These are phyloP conservation scores for Capitella teleta DNA, from an alignment of 1,140 invertebrate species.

Conservation along the genomic window DNA sequence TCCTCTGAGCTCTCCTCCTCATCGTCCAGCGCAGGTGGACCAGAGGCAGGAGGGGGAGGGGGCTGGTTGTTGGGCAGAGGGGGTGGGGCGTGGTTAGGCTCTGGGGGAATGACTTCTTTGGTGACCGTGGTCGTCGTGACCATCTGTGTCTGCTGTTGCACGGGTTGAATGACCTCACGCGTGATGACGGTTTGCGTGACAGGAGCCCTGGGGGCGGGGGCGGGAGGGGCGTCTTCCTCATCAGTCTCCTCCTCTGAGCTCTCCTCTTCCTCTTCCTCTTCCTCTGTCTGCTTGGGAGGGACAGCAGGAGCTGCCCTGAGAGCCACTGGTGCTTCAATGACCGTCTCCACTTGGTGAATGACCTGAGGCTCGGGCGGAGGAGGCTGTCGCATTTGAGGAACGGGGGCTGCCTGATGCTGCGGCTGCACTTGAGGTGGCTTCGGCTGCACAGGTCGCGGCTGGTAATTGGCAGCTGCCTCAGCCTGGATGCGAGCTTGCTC, in stretches of 20 bases:
- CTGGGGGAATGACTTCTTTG: no score
- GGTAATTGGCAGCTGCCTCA: not conserved
- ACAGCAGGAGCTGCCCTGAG: not conserved
- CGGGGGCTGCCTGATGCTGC: not conserved
- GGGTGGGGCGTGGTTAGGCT: no score
- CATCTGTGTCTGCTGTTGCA: not conserved
- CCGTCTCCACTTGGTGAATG: not conserved
- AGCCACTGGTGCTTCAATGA: not conserved
- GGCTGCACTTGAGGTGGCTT: not conserved
- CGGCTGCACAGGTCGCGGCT: not conserved
- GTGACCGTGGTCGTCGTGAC: no score
- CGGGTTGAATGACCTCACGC: not conserved
- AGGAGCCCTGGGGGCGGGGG: not conserved
- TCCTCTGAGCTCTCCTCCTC: no score
- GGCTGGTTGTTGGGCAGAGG: no score
- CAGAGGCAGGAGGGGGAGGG: no score
- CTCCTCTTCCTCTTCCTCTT: conserved; percentile 7
- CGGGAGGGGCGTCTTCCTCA: not conserved
- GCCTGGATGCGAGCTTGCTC: not conserved
- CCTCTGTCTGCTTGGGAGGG: not conserved
- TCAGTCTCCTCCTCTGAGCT: not conserved
- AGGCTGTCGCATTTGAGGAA: not conserved
- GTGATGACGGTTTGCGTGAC: not conserved
- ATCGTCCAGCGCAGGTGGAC: no score
- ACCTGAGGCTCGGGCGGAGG: not conserved